phyloP scores from a whole-genome alignment of 2,888 invertebrate species.

The Platerodrilus igneus region DNA sequence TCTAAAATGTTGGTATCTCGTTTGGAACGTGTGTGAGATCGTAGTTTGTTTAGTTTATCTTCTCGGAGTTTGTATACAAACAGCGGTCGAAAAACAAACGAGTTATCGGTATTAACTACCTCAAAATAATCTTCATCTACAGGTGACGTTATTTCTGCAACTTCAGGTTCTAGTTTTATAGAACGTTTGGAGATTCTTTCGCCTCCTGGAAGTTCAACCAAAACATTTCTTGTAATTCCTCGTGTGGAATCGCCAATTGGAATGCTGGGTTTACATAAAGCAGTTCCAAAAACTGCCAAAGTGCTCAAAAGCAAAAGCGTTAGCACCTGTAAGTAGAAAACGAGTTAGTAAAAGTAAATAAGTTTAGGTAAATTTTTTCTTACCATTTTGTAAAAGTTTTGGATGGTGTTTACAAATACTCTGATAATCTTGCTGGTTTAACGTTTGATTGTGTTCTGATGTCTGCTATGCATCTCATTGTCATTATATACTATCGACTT shows the following conservation, averaged over 20 bases:
- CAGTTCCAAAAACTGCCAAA: not conserved
- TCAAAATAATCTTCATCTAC: too few species aligned
- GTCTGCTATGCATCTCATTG: not conserved
- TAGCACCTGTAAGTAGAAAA: constrained; percentile 11
- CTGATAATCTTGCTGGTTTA: not conserved
- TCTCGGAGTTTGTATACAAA: too few species aligned
- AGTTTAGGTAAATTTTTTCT: too few species aligned
- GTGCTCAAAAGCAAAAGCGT: not conserved
- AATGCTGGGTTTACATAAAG: constrained; percentile 3
- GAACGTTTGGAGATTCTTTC: constrained; percentile 27
- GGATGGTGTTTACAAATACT: not conserved
- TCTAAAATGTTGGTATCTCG: too few species aligned
- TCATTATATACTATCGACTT: constrained; percentile 17
- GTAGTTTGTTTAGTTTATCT: too few species aligned
- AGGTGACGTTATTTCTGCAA: too few species aligned
- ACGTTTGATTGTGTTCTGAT: not conserved
- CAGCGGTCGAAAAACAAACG: too few species aligned
- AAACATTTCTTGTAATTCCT: constrained; percentile 20
- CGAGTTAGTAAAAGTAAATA: not conserved
- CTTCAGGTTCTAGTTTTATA: too few species aligned
- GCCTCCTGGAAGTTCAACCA: constrained; percentile 19
- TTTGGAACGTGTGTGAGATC: too few species aligned
- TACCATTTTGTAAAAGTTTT: not conserved
- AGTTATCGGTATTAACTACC: too few species aligned
- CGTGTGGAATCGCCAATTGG: constrained; percentile 48